A percentile compares a stretch with the other conserved stretches of the same genome.
Conservation (phyloP, 2,797 vertebrate species). For the Chloroceryle amazona region DNA sequence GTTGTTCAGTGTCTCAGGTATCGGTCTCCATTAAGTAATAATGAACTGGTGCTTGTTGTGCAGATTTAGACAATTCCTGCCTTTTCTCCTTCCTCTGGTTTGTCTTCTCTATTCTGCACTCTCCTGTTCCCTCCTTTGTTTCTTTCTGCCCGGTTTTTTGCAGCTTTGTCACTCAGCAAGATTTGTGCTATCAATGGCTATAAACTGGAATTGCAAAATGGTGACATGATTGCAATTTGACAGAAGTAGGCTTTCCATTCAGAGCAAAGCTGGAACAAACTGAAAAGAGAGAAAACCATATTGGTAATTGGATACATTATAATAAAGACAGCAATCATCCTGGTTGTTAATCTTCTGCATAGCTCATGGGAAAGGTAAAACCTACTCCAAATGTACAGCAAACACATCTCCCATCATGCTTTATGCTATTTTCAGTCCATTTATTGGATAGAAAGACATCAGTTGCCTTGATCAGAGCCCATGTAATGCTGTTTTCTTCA, state of each 20-base stretch:
- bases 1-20: background rate
- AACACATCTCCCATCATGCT: background rate
- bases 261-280: background rate
- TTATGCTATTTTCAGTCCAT: constrained; percentile 9
- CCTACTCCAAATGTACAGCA: background rate
- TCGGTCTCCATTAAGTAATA: background rate
- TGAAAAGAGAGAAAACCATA: background rate
- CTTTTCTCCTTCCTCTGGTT: background rate
- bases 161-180: background rate
- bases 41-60: background rate
- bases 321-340: background rate
- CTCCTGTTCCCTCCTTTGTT: background rate
- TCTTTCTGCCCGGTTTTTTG: background rate
- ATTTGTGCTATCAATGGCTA: background rate
- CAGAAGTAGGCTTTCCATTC: background rate
- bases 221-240: background rate
- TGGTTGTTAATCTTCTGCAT: background rate
- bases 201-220: background rate
- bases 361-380: constrained; percentile 42
- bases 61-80: background rate
- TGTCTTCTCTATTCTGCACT: background rate
- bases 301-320: constrained; percentile 25
- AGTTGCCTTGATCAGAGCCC: background rate
- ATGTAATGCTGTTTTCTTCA: constrained; percentile 22
- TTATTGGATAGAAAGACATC: constrained; percentile 15